phyloP scores from a whole-genome alignment of 2,888 invertebrate species.

The Pristionchus entomophagus region DNA sequence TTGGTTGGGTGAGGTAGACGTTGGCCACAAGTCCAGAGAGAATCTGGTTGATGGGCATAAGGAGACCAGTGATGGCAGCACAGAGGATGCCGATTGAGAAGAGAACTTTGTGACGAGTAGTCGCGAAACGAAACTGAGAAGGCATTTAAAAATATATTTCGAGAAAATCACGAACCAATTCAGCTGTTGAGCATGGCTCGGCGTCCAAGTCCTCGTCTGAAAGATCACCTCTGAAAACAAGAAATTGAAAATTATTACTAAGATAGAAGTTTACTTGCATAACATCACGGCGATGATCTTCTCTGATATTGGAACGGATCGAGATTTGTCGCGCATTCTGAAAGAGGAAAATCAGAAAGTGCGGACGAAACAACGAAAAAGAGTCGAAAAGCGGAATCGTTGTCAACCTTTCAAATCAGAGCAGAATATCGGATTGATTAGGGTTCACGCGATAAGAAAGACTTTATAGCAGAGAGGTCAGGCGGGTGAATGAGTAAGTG shows the following conservation, averaged over 20 bases:
- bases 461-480: no score
- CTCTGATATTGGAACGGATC: neutral
- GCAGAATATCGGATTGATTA: neutral
- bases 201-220: neutral
- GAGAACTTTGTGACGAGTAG: neutral
- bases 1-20: neutral
- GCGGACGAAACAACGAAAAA: neutral
- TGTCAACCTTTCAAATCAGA: neutral
- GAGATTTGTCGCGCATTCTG: neutral
- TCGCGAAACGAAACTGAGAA: slow-evolving; percentile 37
- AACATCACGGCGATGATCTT: slow-evolving; percentile 11
- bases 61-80: neutral
- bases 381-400: neutral
- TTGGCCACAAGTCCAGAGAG: slow-evolving; percentile 17
- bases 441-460: slow-evolving; percentile 10
- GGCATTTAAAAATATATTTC: neutral
- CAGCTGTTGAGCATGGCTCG: neutral
- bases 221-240: slow-evolving; percentile 14
- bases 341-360: neutral
- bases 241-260: neutral
- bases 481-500: no score
- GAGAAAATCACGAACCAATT: neutral
- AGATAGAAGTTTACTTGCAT: neutral
- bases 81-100: neutral
- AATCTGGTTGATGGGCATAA: slow-evolving; percentile 10